These are phyloP conservation scores for Heliconius hortense DNA, from an alignment of 2,888 invertebrate genomes.

Conservation along the genomic window DNA sequence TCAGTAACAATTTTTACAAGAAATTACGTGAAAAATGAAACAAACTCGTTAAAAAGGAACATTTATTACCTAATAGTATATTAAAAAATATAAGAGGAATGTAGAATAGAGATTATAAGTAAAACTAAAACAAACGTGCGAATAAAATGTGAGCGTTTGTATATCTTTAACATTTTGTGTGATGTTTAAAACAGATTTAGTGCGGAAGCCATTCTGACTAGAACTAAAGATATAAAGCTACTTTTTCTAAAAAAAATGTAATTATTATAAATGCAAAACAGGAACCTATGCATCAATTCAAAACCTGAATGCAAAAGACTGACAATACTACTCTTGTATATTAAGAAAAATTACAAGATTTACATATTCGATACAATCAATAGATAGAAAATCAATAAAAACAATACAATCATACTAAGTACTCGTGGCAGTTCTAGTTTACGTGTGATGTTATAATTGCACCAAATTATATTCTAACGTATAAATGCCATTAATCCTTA, in stretches of 20 bases:
- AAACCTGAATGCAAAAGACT: slow-evolving; percentile 18
- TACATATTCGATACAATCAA: slow-evolving; percentile 4
- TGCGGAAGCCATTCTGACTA: slow-evolving; percentile 72
- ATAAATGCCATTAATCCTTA: slow-evolving; percentile 20
- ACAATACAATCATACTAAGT: slow-evolving; percentile 20
- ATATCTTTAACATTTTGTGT: slow-evolving; percentile 49
- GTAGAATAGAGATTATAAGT: slow-evolving; percentile 53
- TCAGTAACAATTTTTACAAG: background rate
- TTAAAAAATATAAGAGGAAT: slow-evolving; percentile 56
- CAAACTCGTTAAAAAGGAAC: slow-evolving; percentile 48
- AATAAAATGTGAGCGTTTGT: slow-evolving; percentile 54
- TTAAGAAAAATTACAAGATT: background rate
- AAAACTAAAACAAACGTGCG: slow-evolving; percentile 52
- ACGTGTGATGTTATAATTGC: slow-evolving; percentile 31
- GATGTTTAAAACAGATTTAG: slow-evolving; percentile 51
- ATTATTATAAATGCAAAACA: slow-evolving; percentile 36
- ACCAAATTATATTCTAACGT: slow-evolving; percentile 10
- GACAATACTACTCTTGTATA: background rate
- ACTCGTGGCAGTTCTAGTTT: slow-evolving; percentile 34
- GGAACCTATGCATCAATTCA: slow-evolving; percentile 31
- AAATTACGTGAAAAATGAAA: slow-evolving; percentile 33
- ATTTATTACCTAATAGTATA: slow-evolving; percentile 53
- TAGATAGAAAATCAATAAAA: background rate
- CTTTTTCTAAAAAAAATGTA: slow-evolving; percentile 43
- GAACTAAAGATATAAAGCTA: slow-evolving; percentile 56